Evolutionary conservation across 2,888 invertebrate species (phyloP).

Genomic region (Oligia strigilis): DNA sequence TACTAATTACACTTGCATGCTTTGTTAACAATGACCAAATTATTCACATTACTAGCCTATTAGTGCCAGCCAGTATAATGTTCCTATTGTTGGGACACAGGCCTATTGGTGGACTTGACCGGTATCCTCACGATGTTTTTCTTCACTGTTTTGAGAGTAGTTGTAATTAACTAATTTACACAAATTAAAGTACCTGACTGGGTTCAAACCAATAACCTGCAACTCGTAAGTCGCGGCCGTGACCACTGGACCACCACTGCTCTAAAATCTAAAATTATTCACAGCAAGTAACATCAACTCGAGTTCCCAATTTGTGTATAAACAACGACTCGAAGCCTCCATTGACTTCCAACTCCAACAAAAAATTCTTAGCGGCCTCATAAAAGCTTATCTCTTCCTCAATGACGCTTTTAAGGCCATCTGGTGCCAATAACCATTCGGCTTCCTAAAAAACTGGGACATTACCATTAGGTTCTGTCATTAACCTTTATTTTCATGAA

Average conservation of each 20-base stretch:
- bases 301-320: constrained; percentile 12
- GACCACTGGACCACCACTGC: too few relatives aligned
- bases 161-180: too few relatives aligned
- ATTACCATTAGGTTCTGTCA: constrained; percentile 53
- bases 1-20: neutral
- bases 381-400: constrained; percentile 65
- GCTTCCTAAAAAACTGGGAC: constrained; percentile 56
- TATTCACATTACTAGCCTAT: neutral
- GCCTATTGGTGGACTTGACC: neutral
- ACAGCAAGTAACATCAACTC: neutral
- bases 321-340: constrained; percentile 17
- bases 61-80: neutral
- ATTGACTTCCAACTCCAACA: constrained; percentile 29
- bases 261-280: constrained; percentile 1
- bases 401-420: constrained; percentile 58
- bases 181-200: too few relatives aligned
- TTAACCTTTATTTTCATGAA: constrained; percentile 63
- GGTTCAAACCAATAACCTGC: too few relatives aligned
- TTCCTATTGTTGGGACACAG: neutral
- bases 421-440: constrained; percentile 60
- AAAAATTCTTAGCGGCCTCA: constrained; percentile 57
- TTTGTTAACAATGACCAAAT: neutral
- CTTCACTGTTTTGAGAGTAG: neutral
- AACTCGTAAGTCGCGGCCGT: too few relatives aligned
- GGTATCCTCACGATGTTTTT: neutral